Percentiles rank a stretch among this genome's conserved stretches.
phyloP scores from a whole-genome alignment of 2,113 vertebrate species.

The Glaucidium brasilianum region DNA sequence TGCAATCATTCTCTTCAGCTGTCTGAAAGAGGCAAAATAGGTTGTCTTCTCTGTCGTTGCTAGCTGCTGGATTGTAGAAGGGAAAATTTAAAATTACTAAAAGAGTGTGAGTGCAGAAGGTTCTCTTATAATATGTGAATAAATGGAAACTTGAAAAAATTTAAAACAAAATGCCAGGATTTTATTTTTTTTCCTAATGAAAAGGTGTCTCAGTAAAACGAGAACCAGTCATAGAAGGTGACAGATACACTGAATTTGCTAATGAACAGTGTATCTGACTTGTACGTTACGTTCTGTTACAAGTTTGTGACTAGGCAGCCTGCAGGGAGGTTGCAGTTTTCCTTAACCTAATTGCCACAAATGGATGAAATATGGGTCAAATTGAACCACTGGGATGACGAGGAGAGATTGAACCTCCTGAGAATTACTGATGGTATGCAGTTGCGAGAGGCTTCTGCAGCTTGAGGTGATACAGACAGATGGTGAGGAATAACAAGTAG shows the following conservation, averaged over 20 bases:
- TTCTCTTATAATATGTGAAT: not conserved
- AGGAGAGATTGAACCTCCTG: not conserved
- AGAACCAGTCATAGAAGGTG: not conserved
- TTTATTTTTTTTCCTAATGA: not conserved
- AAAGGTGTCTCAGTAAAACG: not conserved
- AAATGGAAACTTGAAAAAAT: not conserved
- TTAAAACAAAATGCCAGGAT: not conserved
- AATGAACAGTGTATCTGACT: not conserved
- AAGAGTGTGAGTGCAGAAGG: not conserved
- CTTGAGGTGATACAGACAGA: not conserved
- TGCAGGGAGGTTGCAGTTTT: not conserved
- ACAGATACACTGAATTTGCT: not conserved
- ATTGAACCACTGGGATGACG: not conserved
- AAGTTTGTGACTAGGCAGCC: not conserved
- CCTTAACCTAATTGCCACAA: not conserved
- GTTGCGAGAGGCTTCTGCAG: not conserved
- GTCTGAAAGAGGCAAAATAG: not conserved
- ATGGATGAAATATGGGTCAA: not conserved
- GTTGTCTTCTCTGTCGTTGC: not conserved
- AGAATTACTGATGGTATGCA: not conserved
- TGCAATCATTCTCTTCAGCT: not conserved
- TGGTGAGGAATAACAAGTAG: not conserved
- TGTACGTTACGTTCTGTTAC: not conserved
- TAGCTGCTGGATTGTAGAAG: not conserved
- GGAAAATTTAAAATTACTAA: not conserved